These are phyloP conservation scores for Homarus gammarus DNA, from an alignment of 2,888 invertebrate genomes.

Conservation along the genomic window DNA sequence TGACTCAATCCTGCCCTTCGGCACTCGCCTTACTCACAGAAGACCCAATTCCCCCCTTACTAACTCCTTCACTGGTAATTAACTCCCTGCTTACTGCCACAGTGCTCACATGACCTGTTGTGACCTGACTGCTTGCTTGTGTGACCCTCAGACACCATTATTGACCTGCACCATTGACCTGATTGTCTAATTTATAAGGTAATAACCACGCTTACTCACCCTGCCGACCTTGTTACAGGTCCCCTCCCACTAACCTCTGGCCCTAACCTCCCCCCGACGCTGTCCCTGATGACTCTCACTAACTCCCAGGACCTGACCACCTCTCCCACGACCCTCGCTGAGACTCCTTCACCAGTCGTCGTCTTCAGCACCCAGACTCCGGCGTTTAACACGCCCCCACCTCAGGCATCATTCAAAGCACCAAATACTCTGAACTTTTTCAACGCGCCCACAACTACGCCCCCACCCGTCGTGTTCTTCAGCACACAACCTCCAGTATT, in stretches of 20 bases:
- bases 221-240: slow-evolving; percentile 44
- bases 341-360: slow-evolving; percentile 4
- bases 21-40: slow-evolving; percentile 28
- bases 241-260: slow-evolving; percentile 36
- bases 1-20: slow-evolving; percentile 52
- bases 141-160: not conserved
- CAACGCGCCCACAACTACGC: not conserved
- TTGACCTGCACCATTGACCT: not conserved
- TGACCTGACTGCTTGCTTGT: slow-evolving; percentile 27
- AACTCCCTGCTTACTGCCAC: slow-evolving; percentile 9
- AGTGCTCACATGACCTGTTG: slow-evolving; percentile 1
- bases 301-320: slow-evolving; percentile 39
- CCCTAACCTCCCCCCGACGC: not conserved
- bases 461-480: not conserved
- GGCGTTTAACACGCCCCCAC: slow-evolving; percentile 13
- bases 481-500: not conserved
- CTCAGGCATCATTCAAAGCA: too few relatives aligned
- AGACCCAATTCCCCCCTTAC: slow-evolving; percentile 46
- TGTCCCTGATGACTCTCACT: slow-evolving; percentile 29
- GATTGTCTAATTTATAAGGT: not conserved
- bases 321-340: not conserved
- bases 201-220: not conserved
- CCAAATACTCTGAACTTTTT: too few relatives aligned
- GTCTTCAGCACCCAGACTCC: slow-evolving; percentile 13
- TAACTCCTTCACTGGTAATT: slow-evolving; percentile 56